Base-by-base conservation (phyloP, 2,797 vertebrate genomes). In the Schizothorax lantsangensis region DNA sequence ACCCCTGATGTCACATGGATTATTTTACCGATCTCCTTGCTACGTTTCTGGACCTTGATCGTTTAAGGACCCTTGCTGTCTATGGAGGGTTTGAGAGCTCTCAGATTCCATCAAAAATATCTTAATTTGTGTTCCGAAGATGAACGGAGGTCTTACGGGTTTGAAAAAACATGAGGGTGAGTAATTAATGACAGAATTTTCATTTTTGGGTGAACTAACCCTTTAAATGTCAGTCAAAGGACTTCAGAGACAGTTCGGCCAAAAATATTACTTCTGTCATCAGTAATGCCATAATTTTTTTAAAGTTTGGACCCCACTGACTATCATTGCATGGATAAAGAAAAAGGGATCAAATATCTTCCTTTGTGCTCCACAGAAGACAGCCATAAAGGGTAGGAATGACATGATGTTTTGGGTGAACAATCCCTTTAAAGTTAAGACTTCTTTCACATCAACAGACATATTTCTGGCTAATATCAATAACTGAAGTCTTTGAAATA, bases 381-480 rank as follows among this genome's bases (percentile, higher is more conserved):
- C 54, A 54, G 2, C 12, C 30, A 4, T 8, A 77, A 33, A 54
- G 19, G 11, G 36, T 57, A 15, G 30, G 11, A 78, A 78, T 0
- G 9, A 36, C 26, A 52, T 21, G 26, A 52, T 49, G 2, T 74
- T 74, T 52, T 74, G 26, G 26, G 26, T 33, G 9, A 52, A 21
- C 8, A 57, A 57, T n/a, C 33, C 52, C 11, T 40, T 78, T 40
- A 52, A 84, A 47, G 4, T 17, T 82, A 5, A 75, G 21, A 68
- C 23, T 64, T 84, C 9, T 36, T 79, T 64, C 19, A 87, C n/a
- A 11, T 79, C 33, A 21, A 26, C 40, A 62, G 19, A 23, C 36
- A 62, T 73, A 30, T 49, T 72, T 47, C 43, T 74, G 33, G 33
- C 40, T 81, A n/a, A 81, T 30, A 75, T n/a, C 68, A 62, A 62